phyloP scores from a whole-genome alignment of 2,113 vertebrate genomes.

The Emydura subglobosa region DNA sequence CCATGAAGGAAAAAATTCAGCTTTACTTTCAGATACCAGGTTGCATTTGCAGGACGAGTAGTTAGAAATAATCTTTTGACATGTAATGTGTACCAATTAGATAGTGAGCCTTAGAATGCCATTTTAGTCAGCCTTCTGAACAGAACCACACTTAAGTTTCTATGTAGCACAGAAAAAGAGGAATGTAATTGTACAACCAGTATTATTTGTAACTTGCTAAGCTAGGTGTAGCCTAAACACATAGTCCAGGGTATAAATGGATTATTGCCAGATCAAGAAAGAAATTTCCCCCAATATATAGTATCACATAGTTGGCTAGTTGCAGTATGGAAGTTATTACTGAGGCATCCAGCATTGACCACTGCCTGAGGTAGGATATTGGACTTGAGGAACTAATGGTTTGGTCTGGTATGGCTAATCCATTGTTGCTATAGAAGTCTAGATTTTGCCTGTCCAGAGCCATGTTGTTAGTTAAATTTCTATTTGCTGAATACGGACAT shows the following conservation, averaged over 20 bases:
- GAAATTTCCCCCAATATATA: not conserved
- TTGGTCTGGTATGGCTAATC: not conserved
- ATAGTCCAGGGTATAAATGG: not conserved
- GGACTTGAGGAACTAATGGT: not conserved
- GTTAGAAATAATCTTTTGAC: not conserved
- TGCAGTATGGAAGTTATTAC: not conserved
- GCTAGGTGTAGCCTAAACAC: not conserved
- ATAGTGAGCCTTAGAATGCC: not conserved
- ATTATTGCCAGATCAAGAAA: not conserved
- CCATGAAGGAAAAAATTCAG: not conserved
- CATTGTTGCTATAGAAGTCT: not conserved
- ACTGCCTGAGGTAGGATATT: not conserved
- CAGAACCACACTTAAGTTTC: not conserved
- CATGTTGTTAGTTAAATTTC: not conserved
- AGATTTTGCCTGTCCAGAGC: not conserved
- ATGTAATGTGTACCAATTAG: not conserved
- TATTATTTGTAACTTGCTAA: not conserved
- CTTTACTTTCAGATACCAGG: not conserved
- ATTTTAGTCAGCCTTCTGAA: not conserved
- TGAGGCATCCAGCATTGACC: not conserved
- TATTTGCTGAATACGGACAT: not conserved
- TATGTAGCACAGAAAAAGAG: not conserved
- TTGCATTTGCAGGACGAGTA: not conserved
- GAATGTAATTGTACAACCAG: not conserved
- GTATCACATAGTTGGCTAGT: not conserved